Percentiles rank a stretch among this genome's conserved stretches.
phyloP scores from a whole-genome alignment of 2,888 invertebrate genomes.

The Sepioteuthis lessoniana region DNA sequence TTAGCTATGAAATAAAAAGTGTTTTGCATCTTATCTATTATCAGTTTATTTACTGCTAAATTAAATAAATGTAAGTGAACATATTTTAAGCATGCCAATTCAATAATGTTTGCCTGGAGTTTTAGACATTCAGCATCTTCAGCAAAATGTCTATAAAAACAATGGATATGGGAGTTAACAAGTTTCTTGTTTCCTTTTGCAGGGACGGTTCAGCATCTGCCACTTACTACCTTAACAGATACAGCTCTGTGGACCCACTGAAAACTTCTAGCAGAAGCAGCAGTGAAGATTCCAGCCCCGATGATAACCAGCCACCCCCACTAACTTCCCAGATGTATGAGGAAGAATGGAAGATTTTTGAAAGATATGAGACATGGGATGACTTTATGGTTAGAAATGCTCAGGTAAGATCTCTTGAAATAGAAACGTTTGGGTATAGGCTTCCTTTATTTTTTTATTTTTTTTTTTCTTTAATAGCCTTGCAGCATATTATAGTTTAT shows the following conservation, averaged over 20 bases:
- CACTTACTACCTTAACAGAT: conserved; percentile 66
- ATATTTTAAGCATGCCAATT: too few relatives aligned
- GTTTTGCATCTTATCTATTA: too few relatives aligned
- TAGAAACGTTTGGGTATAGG: not conserved
- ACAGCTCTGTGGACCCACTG: conserved; percentile 39
- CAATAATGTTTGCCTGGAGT: too few relatives aligned
- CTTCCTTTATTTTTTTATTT: too few relatives aligned
- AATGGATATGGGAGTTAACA: too few relatives aligned
- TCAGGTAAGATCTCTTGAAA: conserved; percentile 69
- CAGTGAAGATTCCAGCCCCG: conserved; percentile 51
- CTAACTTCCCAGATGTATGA: conserved; percentile 52
- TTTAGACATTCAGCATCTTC: too few relatives aligned
- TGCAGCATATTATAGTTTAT: too few relatives aligned
- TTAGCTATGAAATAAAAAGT: too few relatives aligned
- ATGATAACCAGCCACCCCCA: not conserved
- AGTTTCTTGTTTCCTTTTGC: conserved; percentile 44
- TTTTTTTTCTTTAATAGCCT: too few relatives aligned
- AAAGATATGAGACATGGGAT: conserved; percentile 69
- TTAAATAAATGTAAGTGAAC: too few relatives aligned
- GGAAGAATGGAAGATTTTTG: conserved; percentile 70
- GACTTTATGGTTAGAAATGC: conserved; percentile 74
- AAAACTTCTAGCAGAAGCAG: conserved; percentile 49
- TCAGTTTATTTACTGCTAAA: too few relatives aligned
- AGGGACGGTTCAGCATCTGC: conserved; percentile 73
- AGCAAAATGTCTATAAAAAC: too few relatives aligned